phyloP scores from a whole-genome alignment of 1,140 invertebrate genomes.

The Paralvinella palmiformis region DNA sequence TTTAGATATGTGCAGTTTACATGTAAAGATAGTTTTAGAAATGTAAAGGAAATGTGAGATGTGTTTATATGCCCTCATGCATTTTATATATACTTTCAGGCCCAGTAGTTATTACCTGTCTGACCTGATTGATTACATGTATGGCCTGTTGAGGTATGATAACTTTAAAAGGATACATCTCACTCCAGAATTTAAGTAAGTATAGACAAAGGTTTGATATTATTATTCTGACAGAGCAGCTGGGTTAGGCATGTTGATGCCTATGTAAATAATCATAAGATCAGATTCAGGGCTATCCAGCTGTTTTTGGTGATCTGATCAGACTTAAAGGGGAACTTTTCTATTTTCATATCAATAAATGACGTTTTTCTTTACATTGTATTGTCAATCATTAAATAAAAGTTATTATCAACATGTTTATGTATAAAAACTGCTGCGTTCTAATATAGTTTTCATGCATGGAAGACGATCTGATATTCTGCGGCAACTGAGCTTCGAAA shows the following conservation, averaged over 20 bases:
- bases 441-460: too few species aligned
- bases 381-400: too few species aligned
- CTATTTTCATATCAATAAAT: too few species aligned
- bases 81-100: constrained; percentile 51
- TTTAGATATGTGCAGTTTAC: neutral
- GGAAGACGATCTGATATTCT: too few species aligned
- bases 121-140: constrained; percentile 75
- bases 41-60: neutral
- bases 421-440: too few species aligned
- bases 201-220: constrained; percentile 30
- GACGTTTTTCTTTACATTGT: too few species aligned
- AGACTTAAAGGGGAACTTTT: too few species aligned
- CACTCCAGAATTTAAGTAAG: constrained; percentile 60
- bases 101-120: constrained; percentile 72
- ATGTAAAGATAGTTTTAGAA: neutral
- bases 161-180: constrained; percentile 25
- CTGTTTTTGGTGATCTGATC: too few species aligned
- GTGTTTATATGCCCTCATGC: neutral
- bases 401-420: too few species aligned
- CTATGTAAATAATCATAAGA: neutral
- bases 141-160: constrained; percentile 65
- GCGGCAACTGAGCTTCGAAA: too few species aligned
- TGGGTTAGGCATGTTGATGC: neutral
- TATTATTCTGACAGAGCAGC: neutral
- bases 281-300: neutral